Base-by-base conservation (phyloP, 2,797 vertebrate species). In the Sebastes vulpes region DNA sequence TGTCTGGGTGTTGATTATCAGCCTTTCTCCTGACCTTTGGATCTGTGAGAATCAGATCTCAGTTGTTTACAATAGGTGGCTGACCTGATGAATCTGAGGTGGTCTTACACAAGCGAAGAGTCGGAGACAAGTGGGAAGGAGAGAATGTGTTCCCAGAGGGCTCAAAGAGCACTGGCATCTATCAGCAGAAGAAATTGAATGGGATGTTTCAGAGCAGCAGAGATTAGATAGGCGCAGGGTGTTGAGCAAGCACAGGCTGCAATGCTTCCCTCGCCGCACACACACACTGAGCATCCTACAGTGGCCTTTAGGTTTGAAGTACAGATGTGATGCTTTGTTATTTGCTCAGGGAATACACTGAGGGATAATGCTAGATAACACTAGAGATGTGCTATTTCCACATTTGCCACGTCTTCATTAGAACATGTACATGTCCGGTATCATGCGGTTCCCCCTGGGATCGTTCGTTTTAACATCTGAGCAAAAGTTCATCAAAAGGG, bases 121-220 rank as follows among this genome's bases (percentile, higher is more conserved):
- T 72, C 16, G 0, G 61, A 71, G 74, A 84, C 60, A 23, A 84
- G 81, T 71, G 11, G 46, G 56, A 64, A 64, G 76, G 84, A 61
- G 74, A 70, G 83, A 64, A 75, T 89, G 78, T 81, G 70, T 70
- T 92, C 91, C 86, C 87, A 12, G 53, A 79, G 79, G 92, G 89
- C 88, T 93, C 90, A 93, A 86, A 92, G 92, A 92, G 89, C 90
- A 84, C 70, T 52, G 75, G 77, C 84, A 84, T 92, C 91, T 83
- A 93, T 93, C 92, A 92, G 74, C 86, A 82, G 70, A 77, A 89
- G 86, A 94, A 90, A 94, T 93, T 94, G 93, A 93, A 92, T 66
- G 83, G 87, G 83, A 91, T 89, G 88, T 92, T 92, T 88, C 86
- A 56, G 88, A 85, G 90, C 80, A 86, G 74, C 79, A 80, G 74